A percentile compares a stretch with the other conserved stretches of the same genome.
phyloP scores from a whole-genome alignment of 2,113 vertebrate genomes.

The Sapayoa aenigma region DNA sequence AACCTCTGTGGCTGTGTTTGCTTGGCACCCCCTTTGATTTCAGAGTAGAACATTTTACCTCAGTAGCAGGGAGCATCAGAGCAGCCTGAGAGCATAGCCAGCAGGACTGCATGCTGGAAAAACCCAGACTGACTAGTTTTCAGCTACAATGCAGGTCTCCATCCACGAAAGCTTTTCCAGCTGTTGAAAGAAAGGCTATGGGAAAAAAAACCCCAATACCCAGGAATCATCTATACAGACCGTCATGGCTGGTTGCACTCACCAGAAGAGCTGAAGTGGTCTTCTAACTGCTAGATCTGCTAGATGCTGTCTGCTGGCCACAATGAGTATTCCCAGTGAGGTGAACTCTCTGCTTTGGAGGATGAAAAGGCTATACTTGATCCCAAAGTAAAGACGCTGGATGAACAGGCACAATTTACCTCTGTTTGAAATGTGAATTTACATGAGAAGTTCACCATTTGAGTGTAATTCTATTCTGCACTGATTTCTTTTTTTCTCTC shows the following conservation, averaged over 20 bases:
- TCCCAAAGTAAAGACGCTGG: not conserved
- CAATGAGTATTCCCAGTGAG: not conserved
- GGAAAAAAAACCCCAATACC: not conserved
- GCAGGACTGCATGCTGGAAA: not conserved
- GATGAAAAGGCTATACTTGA: not conserved
- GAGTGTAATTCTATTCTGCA: not conserved
- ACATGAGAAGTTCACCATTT: not conserved
- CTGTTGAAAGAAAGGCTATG: not conserved
- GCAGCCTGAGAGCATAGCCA: not conserved
- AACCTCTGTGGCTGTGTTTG: not conserved
- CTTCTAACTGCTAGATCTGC: not conserved
- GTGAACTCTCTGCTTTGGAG: not conserved
- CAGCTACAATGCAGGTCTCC: not conserved
- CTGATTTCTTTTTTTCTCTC: not conserved
- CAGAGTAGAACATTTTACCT: not conserved
- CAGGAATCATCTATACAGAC: not conserved
- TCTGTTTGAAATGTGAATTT: not conserved
- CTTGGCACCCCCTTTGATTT: not conserved
- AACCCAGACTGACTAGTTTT: not conserved
- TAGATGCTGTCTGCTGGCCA: not conserved
- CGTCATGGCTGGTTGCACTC: not conserved
- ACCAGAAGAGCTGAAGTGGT: not conserved
- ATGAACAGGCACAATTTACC: not conserved
- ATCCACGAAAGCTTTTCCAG: not conserved
- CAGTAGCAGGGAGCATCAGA: not conserved